These are phyloP conservation scores for Euproctis similis DNA, from an alignment of 2,888 invertebrate genomes.

Conservation along the genomic window DNA sequence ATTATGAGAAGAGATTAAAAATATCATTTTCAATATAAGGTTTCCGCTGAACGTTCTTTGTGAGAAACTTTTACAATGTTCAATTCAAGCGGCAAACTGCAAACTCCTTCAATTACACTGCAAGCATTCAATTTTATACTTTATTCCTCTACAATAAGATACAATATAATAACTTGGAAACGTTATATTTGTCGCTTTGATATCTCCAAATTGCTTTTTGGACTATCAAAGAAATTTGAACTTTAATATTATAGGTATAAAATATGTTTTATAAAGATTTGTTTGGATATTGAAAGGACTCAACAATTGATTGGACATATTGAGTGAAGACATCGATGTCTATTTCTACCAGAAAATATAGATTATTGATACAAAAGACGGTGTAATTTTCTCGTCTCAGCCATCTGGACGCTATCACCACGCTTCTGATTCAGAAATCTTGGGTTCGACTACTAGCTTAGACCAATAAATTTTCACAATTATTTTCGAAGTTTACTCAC, in stretches of 20 bases:
- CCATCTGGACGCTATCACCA: too few species aligned
- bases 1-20: slow-evolving; percentile 16
- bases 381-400: too few species aligned
- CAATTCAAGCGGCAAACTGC: slow-evolving; percentile 6
- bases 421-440: too few species aligned
- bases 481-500: too few species aligned
- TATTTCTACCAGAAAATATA: slow-evolving; percentile 16
- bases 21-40: slow-evolving; percentile 25
- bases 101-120: background rate
- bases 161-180: background rate
- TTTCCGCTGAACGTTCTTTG: slow-evolving; percentile 19
- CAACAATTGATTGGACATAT: slow-evolving; percentile 17
- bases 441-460: too few species aligned
- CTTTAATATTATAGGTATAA: slow-evolving; percentile 8
- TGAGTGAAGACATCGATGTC: slow-evolving; percentile 10
- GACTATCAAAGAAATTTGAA: slow-evolving; percentile 8
- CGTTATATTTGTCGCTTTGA: slow-evolving; percentile 6
- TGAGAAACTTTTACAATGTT: slow-evolving; percentile 21
- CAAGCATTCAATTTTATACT: slow-evolving; percentile 5
- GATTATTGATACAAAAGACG: too few species aligned
- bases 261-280: background rate
- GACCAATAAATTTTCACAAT: too few species aligned
- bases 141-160: slow-evolving; percentile 6
- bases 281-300: slow-evolving; percentile 13
- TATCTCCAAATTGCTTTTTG: slow-evolving; percentile 21